Evolutionary conservation across 2,888 invertebrate species (phyloP), one percentile per base, ranked within the genome.

Genomic region (Ecliptopera silaceata): DNA sequence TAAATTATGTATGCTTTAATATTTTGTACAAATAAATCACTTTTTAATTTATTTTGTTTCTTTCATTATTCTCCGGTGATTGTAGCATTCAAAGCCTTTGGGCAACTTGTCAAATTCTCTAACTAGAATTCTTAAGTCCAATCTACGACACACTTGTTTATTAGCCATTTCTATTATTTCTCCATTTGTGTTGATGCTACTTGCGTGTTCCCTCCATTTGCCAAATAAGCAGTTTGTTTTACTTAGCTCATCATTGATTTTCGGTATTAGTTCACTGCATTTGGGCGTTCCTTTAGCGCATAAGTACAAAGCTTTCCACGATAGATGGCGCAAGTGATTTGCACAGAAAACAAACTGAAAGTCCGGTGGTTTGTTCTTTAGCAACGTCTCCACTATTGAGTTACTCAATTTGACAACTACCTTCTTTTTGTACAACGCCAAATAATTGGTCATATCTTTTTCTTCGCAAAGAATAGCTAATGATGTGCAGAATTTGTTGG

Each of bases 401-500:
- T 86, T 88, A 58, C 82, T 76, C 20, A 91, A 71, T 77, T 83
- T 88, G 0, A 91, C 86, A 17, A 81, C 74, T n/a, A 92, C 87
- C 66, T 75, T 82, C 61, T 76, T 83, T 64, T 92, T 91, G 51
- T 86, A 92, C 8, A 88, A 42, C 17, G 64, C 45, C 3, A 91
- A 63, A 67, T 81, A 81, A 46, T 71, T 71, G 1, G 64, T 59
- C 74, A 86, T 85, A 36, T 86, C 81, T 13, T 65, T 66, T 29
- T 77, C 76, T 49, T 80, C 68, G 57, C 84, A 86, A n/a, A 85
- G 52, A 44, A 91, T 62, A 5, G 88, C 79, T 47, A 90, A 64
- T 45, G 89, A 88, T 6, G 91, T 88, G 47, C 91, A 91, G 56
- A 91, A 86, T 69, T 90, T 92, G 66, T 92, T 91, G 0, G 91